Percentiles rank a stretch among this genome's conserved stretches.
Evolutionary conservation across 2,888 invertebrate genomes (phyloP).

Genomic region (Cremastinae sp.): DNA sequence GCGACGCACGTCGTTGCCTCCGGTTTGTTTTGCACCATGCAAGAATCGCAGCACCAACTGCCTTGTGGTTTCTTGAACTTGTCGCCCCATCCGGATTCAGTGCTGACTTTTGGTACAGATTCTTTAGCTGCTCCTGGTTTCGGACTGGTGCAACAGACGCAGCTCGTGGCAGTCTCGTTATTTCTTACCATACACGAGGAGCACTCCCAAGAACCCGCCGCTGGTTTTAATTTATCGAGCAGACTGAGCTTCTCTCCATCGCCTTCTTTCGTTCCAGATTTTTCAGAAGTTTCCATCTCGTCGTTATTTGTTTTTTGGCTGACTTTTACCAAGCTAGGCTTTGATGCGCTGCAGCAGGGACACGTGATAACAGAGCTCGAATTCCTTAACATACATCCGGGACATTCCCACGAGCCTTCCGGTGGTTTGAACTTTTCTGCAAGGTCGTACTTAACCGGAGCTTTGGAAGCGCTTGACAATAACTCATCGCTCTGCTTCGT

Average conservation of each 20-base stretch:
- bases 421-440: constrained; percentile 71
- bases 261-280: constrained; percentile 46
- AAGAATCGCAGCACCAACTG: constrained; percentile 84
- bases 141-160: constrained; percentile 82
- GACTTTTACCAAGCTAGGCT: constrained; percentile 70
- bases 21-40: constrained; percentile 82
- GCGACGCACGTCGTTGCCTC: constrained; percentile 81
- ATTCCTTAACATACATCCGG: constrained; percentile 84
- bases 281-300: constrained; percentile 25
- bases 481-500: background rate
- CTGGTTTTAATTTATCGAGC: constrained; percentile 78
- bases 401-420: constrained; percentile 84
- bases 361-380: constrained; percentile 63
- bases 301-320: constrained; percentile 13
- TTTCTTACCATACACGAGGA: constrained; percentile 84
- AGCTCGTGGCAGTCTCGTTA: constrained; percentile 79
- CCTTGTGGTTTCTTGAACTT: constrained; percentile 79
- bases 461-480: constrained; percentile 27
- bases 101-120: constrained; percentile 75
- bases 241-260: background rate
- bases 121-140: constrained; percentile 79
- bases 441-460: constrained; percentile 51
- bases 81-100: constrained; percentile 71
- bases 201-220: constrained; percentile 86
- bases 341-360: constrained; percentile 74